Evolutionary conservation across 1,140 invertebrate species (phyloP).

Genomic region (Telenomus remus): DNA sequence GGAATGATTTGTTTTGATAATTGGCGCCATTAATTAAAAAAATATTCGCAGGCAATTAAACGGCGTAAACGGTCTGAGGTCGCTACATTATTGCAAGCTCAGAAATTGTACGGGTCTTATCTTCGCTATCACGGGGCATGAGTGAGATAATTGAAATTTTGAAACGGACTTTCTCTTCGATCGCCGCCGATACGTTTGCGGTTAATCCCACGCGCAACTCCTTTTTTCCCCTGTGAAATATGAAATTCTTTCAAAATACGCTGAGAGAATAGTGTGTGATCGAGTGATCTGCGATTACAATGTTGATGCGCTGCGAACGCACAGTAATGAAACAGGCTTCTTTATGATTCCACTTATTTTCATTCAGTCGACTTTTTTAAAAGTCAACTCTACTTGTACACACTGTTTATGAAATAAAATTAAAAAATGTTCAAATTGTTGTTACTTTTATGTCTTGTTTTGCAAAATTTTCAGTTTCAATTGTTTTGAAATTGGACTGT

Average conservation of each 20-base stretch:
- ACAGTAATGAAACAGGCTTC: too few species aligned
- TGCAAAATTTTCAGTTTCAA: too few species aligned
- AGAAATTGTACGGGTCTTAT: slow-evolving; percentile 11
- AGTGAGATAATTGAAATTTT: slow-evolving; percentile 35
- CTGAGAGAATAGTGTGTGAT: slow-evolving; percentile 8
- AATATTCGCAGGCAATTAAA: too few species aligned
- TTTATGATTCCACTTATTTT: too few species aligned
- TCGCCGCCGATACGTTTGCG: slow-evolving; percentile 20
- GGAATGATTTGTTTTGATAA: too few species aligned
- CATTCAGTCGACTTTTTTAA: too few species aligned
- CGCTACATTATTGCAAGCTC: slow-evolving; percentile 11
- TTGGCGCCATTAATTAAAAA: too few species aligned
- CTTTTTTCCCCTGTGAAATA: slow-evolving; percentile 2
- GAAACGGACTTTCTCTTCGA: slow-evolving; percentile 38
- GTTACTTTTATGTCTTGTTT: too few species aligned
- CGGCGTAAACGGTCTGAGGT: background rate
- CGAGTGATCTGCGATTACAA: background rate
- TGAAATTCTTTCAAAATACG: slow-evolving; percentile 31
- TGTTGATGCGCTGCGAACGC: background rate
- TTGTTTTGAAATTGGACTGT: too few species aligned
- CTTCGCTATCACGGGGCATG: background rate
- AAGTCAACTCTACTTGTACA: too few species aligned
- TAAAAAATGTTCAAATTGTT: too few species aligned
- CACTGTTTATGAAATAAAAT: too few species aligned
- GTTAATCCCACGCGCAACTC: slow-evolving; percentile 26